Evolutionary conservation across 2,888 invertebrate species (phyloP).

Genomic region (Aphrophora alni): DNA sequence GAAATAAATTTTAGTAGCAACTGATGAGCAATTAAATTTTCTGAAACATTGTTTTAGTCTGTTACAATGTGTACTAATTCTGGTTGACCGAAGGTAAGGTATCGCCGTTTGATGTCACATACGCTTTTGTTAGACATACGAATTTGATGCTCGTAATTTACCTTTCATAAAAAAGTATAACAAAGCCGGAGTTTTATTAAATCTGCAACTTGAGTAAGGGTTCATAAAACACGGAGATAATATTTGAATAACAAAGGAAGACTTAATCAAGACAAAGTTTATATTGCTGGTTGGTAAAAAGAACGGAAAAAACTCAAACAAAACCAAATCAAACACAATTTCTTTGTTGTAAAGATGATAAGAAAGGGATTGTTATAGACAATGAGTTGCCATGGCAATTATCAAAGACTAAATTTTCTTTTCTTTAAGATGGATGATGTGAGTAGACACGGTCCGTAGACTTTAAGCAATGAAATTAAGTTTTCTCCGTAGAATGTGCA

Average conservation of each 20-base stretch:
- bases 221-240: background rate
- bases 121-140: too few species aligned
- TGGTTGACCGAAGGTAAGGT: too few species aligned
- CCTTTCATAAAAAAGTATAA: too few species aligned
- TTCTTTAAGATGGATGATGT: background rate
- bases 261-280: background rate
- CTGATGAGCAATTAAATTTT: too few species aligned
- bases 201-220: background rate
- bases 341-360: background rate
- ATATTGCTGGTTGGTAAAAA: background rate
- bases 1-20: too few species aligned
- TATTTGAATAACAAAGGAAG: conserved; percentile 2
- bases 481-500: background rate
- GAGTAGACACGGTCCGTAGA: background rate
- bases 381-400: conserved; percentile 6
- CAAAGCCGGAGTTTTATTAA: too few species aligned
- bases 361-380: background rate
- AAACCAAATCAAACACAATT: conserved; percentile 9
- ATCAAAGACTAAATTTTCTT: conserved; percentile 6
- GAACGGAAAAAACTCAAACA: background rate
- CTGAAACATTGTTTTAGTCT: too few species aligned
- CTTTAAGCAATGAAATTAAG: background rate
- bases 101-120: too few species aligned
- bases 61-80: too few species aligned
- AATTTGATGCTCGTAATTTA: too few species aligned